Conservation (phyloP, 64 coral and sea anemone species). For the Stylophora pistillata region DNA sequence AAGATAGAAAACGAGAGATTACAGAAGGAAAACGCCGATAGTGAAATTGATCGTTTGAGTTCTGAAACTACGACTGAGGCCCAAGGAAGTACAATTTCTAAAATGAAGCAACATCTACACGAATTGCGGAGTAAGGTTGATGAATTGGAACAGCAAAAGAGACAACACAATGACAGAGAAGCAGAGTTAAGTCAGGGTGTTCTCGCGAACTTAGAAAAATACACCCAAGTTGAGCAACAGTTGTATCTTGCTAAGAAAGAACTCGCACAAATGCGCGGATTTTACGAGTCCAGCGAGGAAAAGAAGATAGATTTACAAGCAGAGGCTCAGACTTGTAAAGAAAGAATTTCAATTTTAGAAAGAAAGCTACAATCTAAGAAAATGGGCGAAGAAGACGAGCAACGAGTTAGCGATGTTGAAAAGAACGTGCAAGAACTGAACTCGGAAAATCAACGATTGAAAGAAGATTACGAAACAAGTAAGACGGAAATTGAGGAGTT, state of each 20-base stretch:
- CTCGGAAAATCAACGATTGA: conserved; percentile 12
- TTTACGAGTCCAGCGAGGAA: conserved; percentile 71
- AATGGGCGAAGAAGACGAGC: conserved; percentile 14
- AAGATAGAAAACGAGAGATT: conserved; percentile 76
- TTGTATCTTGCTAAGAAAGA: conserved; percentile 79
- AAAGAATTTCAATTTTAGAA: conserved; percentile 54
- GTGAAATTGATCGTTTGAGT: conserved; percentile 78
- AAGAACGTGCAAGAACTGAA: conserved; percentile 27
- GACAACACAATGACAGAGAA: conserved; percentile 63
- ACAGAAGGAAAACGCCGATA: conserved; percentile 73
- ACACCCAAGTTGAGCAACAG: conserved; percentile 76
- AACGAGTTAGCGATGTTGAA: conserved; percentile 1
- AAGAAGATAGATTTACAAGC: conserved; percentile 56
- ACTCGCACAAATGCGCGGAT: conserved; percentile 66
- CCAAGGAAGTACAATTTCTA: conserved; percentile 23
- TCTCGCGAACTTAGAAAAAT: conserved; percentile 73
- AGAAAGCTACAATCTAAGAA: conserved; percentile 33
- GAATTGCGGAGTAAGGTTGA: conserved; percentile 51
- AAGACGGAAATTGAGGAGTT: conserved; percentile 47
- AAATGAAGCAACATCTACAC: conserved; percentile 59
- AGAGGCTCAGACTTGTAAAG: conserved; percentile 37
- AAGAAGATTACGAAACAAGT: conserved; percentile 18
- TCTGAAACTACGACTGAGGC: conserved; percentile 59
- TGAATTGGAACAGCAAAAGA: conserved; percentile 53
- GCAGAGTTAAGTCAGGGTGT: conserved; percentile 65